Evolutionary conservation across 2,888 invertebrate genomes (phyloP), one percentile per base, ranked within the genome.

Genomic region (Drosophila nr. medialis): DNA sequence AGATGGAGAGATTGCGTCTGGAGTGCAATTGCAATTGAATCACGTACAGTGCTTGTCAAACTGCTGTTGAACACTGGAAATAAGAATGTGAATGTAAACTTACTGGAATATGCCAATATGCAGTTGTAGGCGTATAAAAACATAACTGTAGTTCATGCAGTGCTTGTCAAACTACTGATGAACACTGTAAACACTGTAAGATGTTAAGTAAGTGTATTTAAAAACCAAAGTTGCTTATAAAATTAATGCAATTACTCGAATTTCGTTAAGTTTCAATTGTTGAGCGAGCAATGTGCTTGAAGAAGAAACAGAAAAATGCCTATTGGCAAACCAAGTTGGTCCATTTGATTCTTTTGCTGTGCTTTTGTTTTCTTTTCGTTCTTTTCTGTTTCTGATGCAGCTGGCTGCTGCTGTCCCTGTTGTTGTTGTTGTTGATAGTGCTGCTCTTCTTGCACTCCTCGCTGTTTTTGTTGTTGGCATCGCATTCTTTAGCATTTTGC

Each of bases 311-410:
- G 72, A 49, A 62, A 45, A 70, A 79, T 75, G 75, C 89, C 76
- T 72, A 89, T 83, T 89, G 79, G 87, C 45, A 86, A 62, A 72
- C 75, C 82, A 80, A 89, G 87, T 85, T 85, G 89, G 87, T 89
- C 87, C 89, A 81, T 89, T 89, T 82, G 75, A 75, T 75, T 81
- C 61, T 80, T 77, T 75, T 66, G 74, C 75, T 62, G 53, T 73
- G 80, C 80, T 80, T 84, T 74, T 81, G 74, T 71, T 75, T 79
- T 72, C 64, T 68, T 75, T 79, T 69, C 62, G 59, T 71, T 79
- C 61, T 61, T 74, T 68, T 40, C 64, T 29, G 30, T 15, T 45
- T 24, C 45, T 15, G 45, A 51, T 75, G 75, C 79, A 60, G 82
- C 75, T 75, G 66, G 79, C 81, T 51, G 40, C 45, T 53, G 66